These are phyloP conservation scores for Varecia variegata DNA, from an alignment of 2,797 vertebrate genomes.

Conservation along the genomic window DNA sequence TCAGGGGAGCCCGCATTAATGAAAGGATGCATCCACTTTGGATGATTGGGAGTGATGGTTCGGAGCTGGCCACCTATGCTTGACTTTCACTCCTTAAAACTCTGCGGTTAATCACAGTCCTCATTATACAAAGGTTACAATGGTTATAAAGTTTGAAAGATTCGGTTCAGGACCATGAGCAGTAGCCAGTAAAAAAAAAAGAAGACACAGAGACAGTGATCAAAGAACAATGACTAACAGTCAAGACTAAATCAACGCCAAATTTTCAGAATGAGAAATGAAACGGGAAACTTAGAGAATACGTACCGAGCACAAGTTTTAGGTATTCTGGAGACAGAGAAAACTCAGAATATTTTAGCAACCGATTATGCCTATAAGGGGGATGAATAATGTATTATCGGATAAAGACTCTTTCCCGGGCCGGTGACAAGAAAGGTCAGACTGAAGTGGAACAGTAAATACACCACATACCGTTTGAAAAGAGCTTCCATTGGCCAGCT, in stretches of 20 bases:
- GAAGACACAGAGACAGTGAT: neutral
- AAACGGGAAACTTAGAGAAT: constrained; percentile 28
- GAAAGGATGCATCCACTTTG: constrained; percentile 41
- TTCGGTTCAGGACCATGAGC: neutral
- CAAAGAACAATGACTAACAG: constrained; percentile 13
- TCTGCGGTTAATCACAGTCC: constrained; percentile 49
- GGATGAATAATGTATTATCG: constrained; percentile 68
- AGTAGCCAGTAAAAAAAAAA: neutral
- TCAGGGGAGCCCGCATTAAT: constrained; percentile 35
- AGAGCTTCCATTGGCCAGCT: neutral
- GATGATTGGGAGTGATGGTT: constrained; percentile 43
- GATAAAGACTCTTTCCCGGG: constrained; percentile 59
- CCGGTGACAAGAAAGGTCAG: constrained; percentile 71
- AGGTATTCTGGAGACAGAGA: constrained; percentile 44
- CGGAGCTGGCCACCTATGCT: neutral
- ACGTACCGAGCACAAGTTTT: neutral
- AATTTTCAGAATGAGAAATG: constrained; percentile 33
- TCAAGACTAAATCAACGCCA: neutral
- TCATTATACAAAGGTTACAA: constrained; percentile 53
- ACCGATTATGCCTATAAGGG: constrained; percentile 40
- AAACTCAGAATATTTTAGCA: constrained; percentile 70
- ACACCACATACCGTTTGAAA: neutral
- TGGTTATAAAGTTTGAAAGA: constrained; percentile 48
- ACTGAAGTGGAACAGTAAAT: constrained; percentile 35
- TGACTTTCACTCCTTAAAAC: constrained; percentile 31